phyloP scores from a whole-genome alignment of 2,888 invertebrate species.

The Drosophila yooni region DNA sequence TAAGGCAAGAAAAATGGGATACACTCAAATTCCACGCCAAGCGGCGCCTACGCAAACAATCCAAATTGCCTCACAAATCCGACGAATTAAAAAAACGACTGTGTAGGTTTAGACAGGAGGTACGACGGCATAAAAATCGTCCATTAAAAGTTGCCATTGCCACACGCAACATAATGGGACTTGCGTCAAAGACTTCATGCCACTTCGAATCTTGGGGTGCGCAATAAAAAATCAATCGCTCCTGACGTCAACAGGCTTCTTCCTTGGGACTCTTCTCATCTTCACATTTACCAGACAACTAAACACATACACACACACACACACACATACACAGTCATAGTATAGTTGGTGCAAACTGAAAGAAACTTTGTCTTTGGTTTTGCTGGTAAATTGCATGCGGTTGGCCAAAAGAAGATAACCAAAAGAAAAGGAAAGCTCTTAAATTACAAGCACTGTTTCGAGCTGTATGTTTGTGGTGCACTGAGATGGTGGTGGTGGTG shows the following conservation, averaged over 20 bases:
- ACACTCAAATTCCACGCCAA: slow-evolving; percentile 21
- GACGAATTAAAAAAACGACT: slow-evolving; percentile 30
- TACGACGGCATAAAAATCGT: slow-evolving; percentile 24
- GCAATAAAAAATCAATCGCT: slow-evolving; percentile 65
- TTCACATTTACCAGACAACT: slow-evolving; percentile 41
- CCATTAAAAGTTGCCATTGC: slow-evolving; percentile 45
- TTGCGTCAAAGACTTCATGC: slow-evolving; percentile 55
- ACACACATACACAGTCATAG: not conserved
- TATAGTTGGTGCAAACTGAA: slow-evolving; percentile 21
- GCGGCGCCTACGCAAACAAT: slow-evolving; percentile 53
- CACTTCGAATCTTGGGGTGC: slow-evolving; percentile 13
- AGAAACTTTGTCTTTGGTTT: slow-evolving; percentile 52
- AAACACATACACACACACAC: slow-evolving; percentile 6
- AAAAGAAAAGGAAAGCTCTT: slow-evolving; percentile 27
- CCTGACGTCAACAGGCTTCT: slow-evolving; percentile 65
- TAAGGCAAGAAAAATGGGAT: slow-evolving; percentile 8
- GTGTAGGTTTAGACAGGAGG: not conserved
- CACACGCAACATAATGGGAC: slow-evolving; percentile 53
- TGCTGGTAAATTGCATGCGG: slow-evolving; percentile 57
- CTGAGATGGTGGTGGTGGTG: slow-evolving; percentile 21
- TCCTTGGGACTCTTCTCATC: slow-evolving; percentile 20
- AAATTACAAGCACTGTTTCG: slow-evolving; percentile 11
- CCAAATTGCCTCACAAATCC: slow-evolving; percentile 62
- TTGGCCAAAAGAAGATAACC: slow-evolving; percentile 35
- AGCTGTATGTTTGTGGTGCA: slow-evolving; percentile 11